These are phyloP conservation scores for Gallinago undulata DNA, from an alignment of 2,113 vertebrate genomes.

Conservation along the genomic window DNA sequence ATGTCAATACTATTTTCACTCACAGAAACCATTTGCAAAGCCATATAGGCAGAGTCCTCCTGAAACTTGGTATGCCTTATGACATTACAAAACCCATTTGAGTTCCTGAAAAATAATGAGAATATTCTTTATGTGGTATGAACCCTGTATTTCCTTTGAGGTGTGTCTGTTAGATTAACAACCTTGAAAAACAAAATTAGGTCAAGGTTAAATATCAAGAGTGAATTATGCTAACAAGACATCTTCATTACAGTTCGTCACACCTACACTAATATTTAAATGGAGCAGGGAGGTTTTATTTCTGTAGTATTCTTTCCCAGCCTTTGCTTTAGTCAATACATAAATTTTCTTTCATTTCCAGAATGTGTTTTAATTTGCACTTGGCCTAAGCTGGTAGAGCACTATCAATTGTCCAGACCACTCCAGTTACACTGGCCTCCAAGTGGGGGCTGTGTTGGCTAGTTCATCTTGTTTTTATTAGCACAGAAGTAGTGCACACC, in stretches of 20 bases:
- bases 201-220: background rate
- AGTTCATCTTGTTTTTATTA: background rate
- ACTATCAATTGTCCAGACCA: background rate
- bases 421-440: background rate
- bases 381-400: background rate
- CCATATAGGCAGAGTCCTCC: fast-evolving
- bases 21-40: background rate
- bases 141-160: background rate
- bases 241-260: background rate
- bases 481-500: background rate
- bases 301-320: background rate
- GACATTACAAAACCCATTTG: background rate
- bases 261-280: background rate
- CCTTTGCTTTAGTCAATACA: background rate
- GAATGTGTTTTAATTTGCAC: background rate
- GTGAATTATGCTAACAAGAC: background rate
- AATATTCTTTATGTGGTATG: background rate
- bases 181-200: background rate
- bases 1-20: background rate
- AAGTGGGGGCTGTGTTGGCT: background rate
- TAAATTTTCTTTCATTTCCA: background rate
- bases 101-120: background rate
- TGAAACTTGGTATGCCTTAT: background rate
- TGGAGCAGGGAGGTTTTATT: background rate
- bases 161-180: background rate